Conservation (phyloP, 37 sponge, comb jelly and placozoan genomes). For the Lycopodina hypogea region DNA sequence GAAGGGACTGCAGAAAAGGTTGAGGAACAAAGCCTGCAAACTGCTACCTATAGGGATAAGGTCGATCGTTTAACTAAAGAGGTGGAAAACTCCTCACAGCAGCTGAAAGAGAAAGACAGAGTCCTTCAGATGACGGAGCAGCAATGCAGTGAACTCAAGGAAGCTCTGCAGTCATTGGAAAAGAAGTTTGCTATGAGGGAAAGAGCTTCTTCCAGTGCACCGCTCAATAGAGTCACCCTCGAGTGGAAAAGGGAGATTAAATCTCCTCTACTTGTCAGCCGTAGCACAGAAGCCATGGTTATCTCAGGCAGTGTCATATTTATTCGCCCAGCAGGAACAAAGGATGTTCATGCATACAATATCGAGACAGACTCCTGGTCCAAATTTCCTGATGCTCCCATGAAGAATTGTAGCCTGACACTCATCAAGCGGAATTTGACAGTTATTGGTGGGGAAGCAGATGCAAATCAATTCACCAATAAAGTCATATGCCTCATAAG, state of each 20-base stretch:
- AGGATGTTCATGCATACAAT: constrained; percentile 4
- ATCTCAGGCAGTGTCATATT: constrained; percentile 1
- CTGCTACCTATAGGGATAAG: not conserved
- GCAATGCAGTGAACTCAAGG: not conserved
- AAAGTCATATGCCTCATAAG: constrained; percentile 3
- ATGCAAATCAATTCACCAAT: constrained; percentile 3
- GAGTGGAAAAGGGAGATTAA: not conserved
- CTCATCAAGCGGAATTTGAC: constrained; percentile 6
- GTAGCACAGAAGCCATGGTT: not conserved
- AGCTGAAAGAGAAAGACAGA: not conserved
- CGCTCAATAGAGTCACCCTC: not conserved
- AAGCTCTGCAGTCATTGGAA: not conserved
- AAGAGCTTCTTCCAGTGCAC: not conserved
- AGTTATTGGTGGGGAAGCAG: constrained; percentile 13
- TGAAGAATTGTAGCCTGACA: not conserved
- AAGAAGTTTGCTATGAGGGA: not conserved
- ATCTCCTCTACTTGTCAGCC: not conserved
- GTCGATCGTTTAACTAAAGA: not conserved
- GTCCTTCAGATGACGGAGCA: not conserved
- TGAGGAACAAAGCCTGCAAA: not conserved
- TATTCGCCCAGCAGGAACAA: not conserved
- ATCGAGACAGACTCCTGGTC: constrained; percentile 8
- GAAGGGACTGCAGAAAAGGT: too few species aligned
- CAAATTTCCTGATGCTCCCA: constrained; percentile 1
- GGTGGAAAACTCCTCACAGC: not conserved